phyloP scores from a whole-genome alignment of 1,140 invertebrate genomes.

The Sarcophaga peregrina region DNA sequence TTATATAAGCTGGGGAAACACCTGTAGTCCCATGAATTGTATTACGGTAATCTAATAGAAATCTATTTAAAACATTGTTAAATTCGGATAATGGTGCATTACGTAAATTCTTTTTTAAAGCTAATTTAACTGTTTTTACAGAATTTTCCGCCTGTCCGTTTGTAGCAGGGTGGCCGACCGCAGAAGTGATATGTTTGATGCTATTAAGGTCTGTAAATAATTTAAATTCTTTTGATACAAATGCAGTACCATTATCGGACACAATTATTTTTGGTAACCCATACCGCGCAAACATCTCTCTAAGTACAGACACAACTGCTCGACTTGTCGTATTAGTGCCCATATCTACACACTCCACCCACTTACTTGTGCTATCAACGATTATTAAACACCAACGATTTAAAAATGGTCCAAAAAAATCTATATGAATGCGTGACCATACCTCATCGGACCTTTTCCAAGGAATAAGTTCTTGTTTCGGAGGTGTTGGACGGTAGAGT shows the following conservation, averaged over 20 bases:
- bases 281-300: conserved; percentile 49
- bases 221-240: conserved; percentile 45
- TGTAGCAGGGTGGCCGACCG: conserved; percentile 58
- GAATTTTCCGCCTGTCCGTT: conserved; percentile 62
- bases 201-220: conserved; percentile 45
- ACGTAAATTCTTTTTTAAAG: conserved; percentile 64
- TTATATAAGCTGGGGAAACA: too few species aligned
- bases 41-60: conserved; percentile 84
- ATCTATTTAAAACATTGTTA: conserved; percentile 68
- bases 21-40: too few species aligned
- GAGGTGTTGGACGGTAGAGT: not conserved
- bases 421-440: conserved; percentile 27
- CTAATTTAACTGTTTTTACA: conserved; percentile 50
- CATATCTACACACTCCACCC: conserved; percentile 33
- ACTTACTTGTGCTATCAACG: conserved; percentile 38
- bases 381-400: conserved; percentile 35
- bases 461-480: not conserved
- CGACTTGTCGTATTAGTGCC: not conserved
- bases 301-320: conserved; percentile 29
- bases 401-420: conserved; percentile 35
- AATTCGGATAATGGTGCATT: conserved; percentile 79
- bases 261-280: conserved; percentile 47
- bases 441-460: not conserved
- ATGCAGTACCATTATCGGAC: conserved; percentile 50
- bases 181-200: conserved; percentile 53